Base-by-base conservation (phyloP, 2,797 vertebrate genomes). In the Leptoclinus maculatus region DNA sequence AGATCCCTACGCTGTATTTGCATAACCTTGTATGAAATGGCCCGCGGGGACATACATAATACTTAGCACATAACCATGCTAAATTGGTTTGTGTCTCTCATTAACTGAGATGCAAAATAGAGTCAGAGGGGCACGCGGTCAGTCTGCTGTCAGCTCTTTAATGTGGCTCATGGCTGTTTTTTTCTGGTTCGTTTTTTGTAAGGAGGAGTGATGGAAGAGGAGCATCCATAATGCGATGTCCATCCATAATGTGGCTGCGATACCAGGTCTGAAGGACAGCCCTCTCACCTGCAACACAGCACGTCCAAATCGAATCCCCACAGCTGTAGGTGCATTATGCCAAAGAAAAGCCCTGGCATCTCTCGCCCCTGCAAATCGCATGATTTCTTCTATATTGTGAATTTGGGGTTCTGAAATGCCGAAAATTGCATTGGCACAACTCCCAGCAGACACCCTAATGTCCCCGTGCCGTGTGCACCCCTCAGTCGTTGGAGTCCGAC, bases 21-120 rank as follows among this genome's bases (percentile, higher is more conserved):
- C 87, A 90, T 90, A 91, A 91, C 85, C 83, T 84, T 78, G 86
- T 83, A 39, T 77, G 78, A 91, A 92, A 77, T 41, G 45, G 77
- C 79, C 92, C 87, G 76, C 41, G 9, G 92, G 91, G 88, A 86
- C 75, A n/a, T 47, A 5, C 45, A 78, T 85, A 78, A 87, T 80
- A 84, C 83, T 86, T 85, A 89, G 66, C 63, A 65, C 81, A 84
- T 85, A 88, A 87, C 75, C 72, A 54, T 75, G 66, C 71, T 88
- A 80, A 90, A 92, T 76, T 85, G 63, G 82, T 82, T 90, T 87
- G 71, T 76, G 74, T 79, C 81, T 86, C 87, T 88, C 60, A 64
- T 88, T 90, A 89, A 87, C 71, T n/a, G 34, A 80, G 74, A 87
- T 78, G 47, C 65, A 76, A 57, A 84, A 85, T 64, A 25, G 51